These are phyloP conservation scores for Sula dactylatra DNA, from an alignment of 2,113 vertebrate species.

Conservation along the genomic window DNA sequence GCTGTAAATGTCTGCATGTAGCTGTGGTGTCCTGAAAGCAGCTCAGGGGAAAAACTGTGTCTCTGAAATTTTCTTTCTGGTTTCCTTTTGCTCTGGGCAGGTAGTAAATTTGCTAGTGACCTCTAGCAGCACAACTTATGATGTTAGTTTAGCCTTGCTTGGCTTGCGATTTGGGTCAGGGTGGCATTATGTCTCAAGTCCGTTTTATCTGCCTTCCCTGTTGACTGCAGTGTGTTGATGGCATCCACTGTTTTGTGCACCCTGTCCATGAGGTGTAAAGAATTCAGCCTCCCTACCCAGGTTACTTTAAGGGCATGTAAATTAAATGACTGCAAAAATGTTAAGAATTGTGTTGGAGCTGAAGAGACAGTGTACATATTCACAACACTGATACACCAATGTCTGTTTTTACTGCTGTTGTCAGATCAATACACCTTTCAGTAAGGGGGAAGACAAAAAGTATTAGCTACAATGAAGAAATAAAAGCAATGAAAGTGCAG, in stretches of 20 bases:
- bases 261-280: background rate
- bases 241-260: background rate
- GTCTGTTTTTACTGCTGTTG: background rate
- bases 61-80: background rate
- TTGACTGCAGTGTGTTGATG: accelerated
- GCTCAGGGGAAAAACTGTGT: background rate
- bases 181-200: background rate
- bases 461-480: background rate
- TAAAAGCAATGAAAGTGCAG: background rate
- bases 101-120: background rate
- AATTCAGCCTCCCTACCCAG: background rate
- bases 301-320: background rate
- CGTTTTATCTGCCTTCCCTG: background rate
- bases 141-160: background rate
- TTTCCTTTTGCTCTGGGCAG: background rate
- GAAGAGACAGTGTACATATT: background rate
- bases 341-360: background rate
- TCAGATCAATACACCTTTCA: background rate
- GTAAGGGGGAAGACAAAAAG: background rate
- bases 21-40: background rate
- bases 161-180: background rate
- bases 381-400: background rate
- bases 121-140: background rate
- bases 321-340: background rate
- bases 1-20: background rate